phyloP scores from a whole-genome alignment of 92 coral and sea anemone species.

The Epizoanthus scotinus region DNA sequence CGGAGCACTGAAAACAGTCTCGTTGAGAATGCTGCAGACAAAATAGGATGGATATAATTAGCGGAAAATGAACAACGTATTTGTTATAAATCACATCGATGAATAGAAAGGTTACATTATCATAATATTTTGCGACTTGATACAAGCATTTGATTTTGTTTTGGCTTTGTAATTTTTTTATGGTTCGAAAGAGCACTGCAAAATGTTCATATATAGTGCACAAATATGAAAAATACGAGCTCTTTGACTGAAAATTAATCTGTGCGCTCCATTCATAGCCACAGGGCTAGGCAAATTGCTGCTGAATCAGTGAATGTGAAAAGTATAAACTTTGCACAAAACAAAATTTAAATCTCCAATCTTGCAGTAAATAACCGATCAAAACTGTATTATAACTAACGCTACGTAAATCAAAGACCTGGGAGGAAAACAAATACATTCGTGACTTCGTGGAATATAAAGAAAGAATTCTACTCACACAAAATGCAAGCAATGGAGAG shows the following conservation, averaged over 20 bases:
- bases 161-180: neutral
- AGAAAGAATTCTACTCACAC: slow-evolving; percentile 76
- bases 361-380: neutral
- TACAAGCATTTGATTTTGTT: slow-evolving; percentile 5
- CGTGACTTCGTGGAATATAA: neutral
- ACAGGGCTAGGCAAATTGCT: no score
- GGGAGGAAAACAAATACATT: neutral
- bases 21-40: slow-evolving; percentile 85
- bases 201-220: neutral
- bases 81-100: neutral
- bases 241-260: neutral
- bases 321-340: neutral
- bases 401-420: neutral
- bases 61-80: neutral
- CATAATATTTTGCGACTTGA: neutral
- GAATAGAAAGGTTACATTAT: neutral
- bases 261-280: neutral
- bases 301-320: neutral
- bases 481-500: slow-evolving; percentile 87
- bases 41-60: slow-evolving; percentile 12
- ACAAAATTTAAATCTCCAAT: neutral
- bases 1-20: slow-evolving; percentile 95
- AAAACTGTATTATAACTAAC: no score
- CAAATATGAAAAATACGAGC: neutral
- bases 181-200: neutral